Base-by-base conservation (phyloP, 1,140 invertebrate species). In the Lerema accius region DNA sequence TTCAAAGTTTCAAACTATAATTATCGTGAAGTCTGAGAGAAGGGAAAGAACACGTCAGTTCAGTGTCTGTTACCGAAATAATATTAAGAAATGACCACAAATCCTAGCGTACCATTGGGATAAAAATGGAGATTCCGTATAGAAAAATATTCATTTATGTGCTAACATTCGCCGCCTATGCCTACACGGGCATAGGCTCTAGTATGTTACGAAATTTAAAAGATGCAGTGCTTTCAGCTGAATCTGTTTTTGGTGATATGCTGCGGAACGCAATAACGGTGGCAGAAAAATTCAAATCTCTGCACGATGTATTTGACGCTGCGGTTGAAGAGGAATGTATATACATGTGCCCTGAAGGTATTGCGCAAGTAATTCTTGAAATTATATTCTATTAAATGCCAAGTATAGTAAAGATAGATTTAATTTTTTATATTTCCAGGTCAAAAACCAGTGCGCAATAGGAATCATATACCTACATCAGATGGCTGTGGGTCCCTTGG, bases 401-500 rank as follows among this genome's bases (percentile, higher is more conserved):
- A 5, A 39, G n/a, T 59, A 14, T 15, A 56, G 13, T 56, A 37
- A 49, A 39, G 9, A 13, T 2, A 19, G 9, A 19, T n/a, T 17
- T 43, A 51, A 43, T 43, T 39, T 32, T 48, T 55, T 56, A 48
- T 16, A 19, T 32, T 87, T 94, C 37, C 75, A 96, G 95, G 94
- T 50, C 85, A 91, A 0, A 87, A 90, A 58, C 93, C 95, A 23
- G 93, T 93, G 50, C 92, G 94, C n/a, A 94, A 96, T 77, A 92
- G 93, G 78, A 94, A 94, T 72, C 95, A 97, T 75, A 92, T 91
- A 49, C 94, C 96, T 6, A 92, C 92, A 46, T 93, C 94, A 13
- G 94, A 98, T 91, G 96, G 96, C 40, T 98, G 97, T 90, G 96
- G 96, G 11, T 95, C 96, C 0, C 84, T 96, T 15, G 93, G 94